phyloP scores from a whole-genome alignment of 2,113 vertebrate genomes.

The Progne subis region DNA sequence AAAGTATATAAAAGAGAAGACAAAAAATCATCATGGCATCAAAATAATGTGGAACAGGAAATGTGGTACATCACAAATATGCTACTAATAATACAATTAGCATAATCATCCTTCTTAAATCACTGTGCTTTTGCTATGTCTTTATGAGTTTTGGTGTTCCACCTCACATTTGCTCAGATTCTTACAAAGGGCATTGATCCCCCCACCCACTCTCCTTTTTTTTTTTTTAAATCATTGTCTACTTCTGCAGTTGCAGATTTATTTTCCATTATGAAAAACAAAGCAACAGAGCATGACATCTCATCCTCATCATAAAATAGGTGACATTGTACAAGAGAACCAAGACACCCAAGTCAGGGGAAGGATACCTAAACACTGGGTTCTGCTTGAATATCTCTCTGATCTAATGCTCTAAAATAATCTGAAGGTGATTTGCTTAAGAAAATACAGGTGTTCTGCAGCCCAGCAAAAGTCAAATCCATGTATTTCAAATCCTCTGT shows the following conservation, averaged over 20 bases:
- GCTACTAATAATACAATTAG: background rate
- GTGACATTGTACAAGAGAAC: background rate
- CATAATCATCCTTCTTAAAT: background rate
- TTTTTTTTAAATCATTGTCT: background rate
- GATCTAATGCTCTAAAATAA: background rate
- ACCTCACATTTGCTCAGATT: background rate
- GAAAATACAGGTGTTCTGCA: background rate
- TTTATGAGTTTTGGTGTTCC: background rate
- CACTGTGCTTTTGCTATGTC: background rate
- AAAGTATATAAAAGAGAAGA: background rate
- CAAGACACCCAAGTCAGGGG: background rate
- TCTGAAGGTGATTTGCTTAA: background rate
- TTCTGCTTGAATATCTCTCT: background rate
- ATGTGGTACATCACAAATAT: background rate
- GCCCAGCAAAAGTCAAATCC: background rate
- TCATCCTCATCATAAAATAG: background rate
- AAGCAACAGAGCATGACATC: background rate
- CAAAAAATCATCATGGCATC: background rate
- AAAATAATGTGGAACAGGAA: background rate
- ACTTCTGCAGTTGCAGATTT: background rate
- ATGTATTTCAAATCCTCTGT: background rate
- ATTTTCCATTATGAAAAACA: background rate
- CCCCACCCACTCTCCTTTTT: too few species aligned
- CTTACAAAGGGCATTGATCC: background rate
- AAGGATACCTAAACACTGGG: background rate